Evolutionary conservation across 2,888 invertebrate species (phyloP), one percentile per base, ranked within the genome.

Genomic region (Lutraria lutraria): DNA sequence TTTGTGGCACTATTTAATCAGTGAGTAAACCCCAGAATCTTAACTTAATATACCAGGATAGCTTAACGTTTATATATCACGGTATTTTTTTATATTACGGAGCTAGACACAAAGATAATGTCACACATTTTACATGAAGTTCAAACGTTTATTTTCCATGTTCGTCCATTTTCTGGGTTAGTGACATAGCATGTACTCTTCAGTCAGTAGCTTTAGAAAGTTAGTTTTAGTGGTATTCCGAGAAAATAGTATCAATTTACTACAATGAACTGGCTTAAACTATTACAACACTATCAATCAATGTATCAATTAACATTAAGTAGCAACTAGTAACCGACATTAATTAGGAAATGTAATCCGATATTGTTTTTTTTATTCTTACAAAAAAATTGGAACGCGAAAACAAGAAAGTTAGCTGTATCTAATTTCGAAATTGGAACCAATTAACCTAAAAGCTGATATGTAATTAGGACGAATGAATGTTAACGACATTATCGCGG

Each of bases 311-410:
- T 68, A 68, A 25, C n/a, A 68, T n/a, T 0, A 25, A n/a, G n/a
- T n/a, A n/a, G n/a, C n/a, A 68, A 0, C 12, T 25, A 6, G 63
- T 68, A 68, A 68, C 25, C 25, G 63, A 25, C 63, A 68, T 68
- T 68, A n/a, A 68, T 68, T 68, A 68, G 63, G 2, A 68, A 68
- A 68, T 25, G 63, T 68, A n/a, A 68, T 25, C 63, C 63, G n/a
- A n/a, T 8, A n/a, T 68, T 21, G 25, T 25, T n/a, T 68, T n/a
- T n/a, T 68, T 68, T 68, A 68, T 68, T 68, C 63, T 8, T 25
- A 68, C 25, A 68, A 68, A 68, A 68, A 68, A 21, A 25, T 12
- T n/a, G 21, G 63, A 68, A 68, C 25, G 12, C 12, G 63, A 25
- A 68, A 68, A n/a, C 13, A n/a, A 68, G 25, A 25, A 25, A 68